Conservation (phyloP, 2,113 vertebrate genomes). For the Apaloderma vittatum region DNA sequence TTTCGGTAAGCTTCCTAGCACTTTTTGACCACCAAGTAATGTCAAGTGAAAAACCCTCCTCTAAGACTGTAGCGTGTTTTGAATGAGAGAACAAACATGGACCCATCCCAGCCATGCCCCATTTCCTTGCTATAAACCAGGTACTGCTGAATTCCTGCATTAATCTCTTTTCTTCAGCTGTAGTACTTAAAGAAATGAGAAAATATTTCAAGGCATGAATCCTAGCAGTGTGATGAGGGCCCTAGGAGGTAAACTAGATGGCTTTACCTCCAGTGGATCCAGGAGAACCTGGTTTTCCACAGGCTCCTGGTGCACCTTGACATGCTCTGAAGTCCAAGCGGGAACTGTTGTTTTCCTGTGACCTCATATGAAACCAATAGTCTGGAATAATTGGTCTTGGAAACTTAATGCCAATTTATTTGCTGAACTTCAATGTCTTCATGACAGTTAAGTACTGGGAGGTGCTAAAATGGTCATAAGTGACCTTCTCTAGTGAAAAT, state of each 20-base stretch:
- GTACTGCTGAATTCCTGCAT: neutral
- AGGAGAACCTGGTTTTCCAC: neutral
- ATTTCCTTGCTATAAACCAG: neutral
- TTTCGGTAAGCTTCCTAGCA: neutral
- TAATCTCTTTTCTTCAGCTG: neutral
- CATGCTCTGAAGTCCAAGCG: neutral
- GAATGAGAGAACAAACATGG: neutral
- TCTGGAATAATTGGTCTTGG: neutral
- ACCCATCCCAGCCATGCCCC: neutral
- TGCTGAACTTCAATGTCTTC: neutral
- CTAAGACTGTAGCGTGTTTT: neutral
- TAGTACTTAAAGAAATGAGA: neutral
- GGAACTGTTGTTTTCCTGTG: neutral
- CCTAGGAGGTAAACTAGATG: neutral
- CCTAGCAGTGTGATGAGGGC: neutral
- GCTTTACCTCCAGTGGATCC: neutral
- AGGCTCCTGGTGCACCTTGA: neutral
- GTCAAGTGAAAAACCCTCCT: neutral
- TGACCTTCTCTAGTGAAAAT: conserved; percentile 5
- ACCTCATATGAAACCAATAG: neutral
- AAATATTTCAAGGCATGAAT: neutral
- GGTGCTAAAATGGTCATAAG: neutral
- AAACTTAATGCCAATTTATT: neutral
- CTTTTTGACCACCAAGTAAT: neutral
- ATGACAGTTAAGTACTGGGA: neutral